Evolutionary conservation across 2,113 vertebrate genomes (phyloP).

Genomic region (Perca flavescens): DNA sequence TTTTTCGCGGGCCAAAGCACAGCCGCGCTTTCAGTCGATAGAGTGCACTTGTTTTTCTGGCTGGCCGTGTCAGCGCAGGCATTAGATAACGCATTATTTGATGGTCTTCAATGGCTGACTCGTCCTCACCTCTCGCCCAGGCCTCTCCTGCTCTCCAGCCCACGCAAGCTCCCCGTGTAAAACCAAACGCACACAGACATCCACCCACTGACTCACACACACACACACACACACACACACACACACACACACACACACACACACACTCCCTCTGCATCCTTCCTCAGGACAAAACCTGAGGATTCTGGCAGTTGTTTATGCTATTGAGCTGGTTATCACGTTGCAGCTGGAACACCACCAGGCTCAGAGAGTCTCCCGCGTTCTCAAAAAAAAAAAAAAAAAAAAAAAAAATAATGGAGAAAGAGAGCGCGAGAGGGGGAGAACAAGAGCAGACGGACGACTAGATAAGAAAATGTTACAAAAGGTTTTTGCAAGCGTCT

Average conservation of each 20-base stretch:
- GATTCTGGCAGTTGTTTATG: slow-evolving; percentile 80
- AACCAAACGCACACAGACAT: slow-evolving; percentile 56
- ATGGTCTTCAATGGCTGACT: slow-evolving; percentile 82
- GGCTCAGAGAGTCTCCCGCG: slow-evolving; percentile 56
- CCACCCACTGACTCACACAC: slow-evolving; percentile 49
- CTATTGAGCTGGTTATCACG: slow-evolving; percentile 82
- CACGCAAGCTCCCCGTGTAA: slow-evolving; percentile 75
- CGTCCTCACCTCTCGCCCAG: slow-evolving; percentile 82
- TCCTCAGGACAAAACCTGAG: slow-evolving; percentile 59
- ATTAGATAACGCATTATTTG: slow-evolving; percentile 83
- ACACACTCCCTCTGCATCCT: slow-evolving; percentile 51
- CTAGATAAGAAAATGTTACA: slow-evolving; percentile 35
- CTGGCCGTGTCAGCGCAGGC: slow-evolving; percentile 64
- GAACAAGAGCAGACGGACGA: slow-evolving; percentile 31
- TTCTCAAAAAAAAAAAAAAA: slow-evolving; percentile 45
- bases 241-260: slow-evolving; percentile 31
- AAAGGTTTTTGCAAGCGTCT: slow-evolving; percentile 10
- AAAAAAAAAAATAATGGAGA: too few species aligned
- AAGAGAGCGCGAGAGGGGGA: slow-evolving; percentile 18
- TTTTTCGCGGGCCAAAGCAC: slow-evolving; percentile 57
- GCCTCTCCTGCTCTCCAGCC: slow-evolving; percentile 80
- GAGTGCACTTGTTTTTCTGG: slow-evolving; percentile 66
- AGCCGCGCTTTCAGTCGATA: slow-evolving; percentile 62
- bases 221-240: slow-evolving; percentile 33
- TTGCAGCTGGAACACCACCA: slow-evolving; percentile 78